A percentile compares a stretch with the other conserved stretches of the same genome.
Evolutionary conservation across 2,797 vertebrate genomes (phyloP).

Genomic region (Dendrocincla fuliginosa): DNA sequence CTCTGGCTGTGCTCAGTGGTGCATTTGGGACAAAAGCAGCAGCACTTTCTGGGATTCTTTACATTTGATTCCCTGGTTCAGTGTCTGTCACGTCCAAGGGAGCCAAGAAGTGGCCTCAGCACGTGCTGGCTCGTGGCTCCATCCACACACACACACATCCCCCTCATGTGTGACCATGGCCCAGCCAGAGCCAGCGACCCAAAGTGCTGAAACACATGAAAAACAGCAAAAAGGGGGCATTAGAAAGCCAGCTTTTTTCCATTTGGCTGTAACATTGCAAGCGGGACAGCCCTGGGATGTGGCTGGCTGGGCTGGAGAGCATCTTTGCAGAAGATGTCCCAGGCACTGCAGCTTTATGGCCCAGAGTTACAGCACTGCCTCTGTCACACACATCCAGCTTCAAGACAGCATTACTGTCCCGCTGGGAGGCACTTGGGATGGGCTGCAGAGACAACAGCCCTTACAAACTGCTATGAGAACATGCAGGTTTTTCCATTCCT

Average conservation of each 20-base stretch:
- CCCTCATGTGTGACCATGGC: constrained; percentile 27
- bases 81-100: background rate
- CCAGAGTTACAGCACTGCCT: background rate
- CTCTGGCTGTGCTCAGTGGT: background rate
- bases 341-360: background rate
- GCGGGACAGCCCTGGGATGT: background rate
- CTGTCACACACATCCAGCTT: constrained; percentile 27
- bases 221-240: background rate
- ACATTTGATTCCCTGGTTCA: background rate
- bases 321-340: background rate
- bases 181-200: background rate
- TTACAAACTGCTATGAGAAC: constrained; percentile 20
- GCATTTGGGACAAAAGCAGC: background rate
- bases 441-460: constrained; percentile 47
- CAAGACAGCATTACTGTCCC: constrained; percentile 37
- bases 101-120: constrained; percentile 44
- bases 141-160: background rate
- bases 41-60: background rate
- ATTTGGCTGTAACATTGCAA: background rate
- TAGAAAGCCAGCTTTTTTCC: too few relatives aligned
- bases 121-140: background rate
- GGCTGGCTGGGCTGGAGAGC: background rate
- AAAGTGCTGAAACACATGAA: background rate
- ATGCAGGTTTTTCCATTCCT: constrained; percentile 60
- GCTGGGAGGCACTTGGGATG: constrained; percentile 4